Conservation (phyloP, 1,140 invertebrate genomes). For the Argopecten irradians region DNA sequence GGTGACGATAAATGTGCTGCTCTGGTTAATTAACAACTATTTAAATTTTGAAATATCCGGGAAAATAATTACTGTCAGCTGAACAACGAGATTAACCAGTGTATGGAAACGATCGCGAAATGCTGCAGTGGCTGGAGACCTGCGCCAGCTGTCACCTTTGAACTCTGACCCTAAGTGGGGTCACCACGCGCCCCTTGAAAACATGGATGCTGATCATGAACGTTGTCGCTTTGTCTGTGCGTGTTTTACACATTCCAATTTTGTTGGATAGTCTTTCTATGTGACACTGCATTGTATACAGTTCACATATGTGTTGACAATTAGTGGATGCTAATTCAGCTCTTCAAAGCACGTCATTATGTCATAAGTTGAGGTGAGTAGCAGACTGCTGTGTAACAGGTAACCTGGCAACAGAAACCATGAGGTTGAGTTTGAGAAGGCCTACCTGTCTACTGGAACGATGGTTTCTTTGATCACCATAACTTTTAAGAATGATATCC, state of each 20-base stretch:
- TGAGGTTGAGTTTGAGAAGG: too few relatives aligned
- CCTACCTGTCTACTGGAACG: too few relatives aligned
- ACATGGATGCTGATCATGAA: conserved; percentile 1
- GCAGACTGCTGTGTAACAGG: neutral
- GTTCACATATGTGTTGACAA: neutral
- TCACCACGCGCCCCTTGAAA: neutral
- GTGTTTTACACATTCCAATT: neutral
- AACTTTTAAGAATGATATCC: too few relatives aligned
- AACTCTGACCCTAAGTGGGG: neutral
- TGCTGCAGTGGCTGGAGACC: neutral
- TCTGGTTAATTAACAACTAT: too few relatives aligned
- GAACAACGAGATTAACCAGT: too few relatives aligned
- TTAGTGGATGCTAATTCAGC: neutral
- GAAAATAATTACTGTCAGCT: too few relatives aligned
- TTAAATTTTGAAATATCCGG: too few relatives aligned
- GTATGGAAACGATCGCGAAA: too few relatives aligned
- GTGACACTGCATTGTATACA: neutral
- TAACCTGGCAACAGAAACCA: neutral
- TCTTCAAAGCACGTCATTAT: neutral
- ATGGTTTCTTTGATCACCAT: too few relatives aligned
- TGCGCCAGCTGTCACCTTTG: neutral
- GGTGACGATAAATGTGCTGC: too few relatives aligned
- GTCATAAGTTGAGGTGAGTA: neutral
- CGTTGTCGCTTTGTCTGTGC: neutral
- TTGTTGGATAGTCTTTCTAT: neutral